phyloP scores from a whole-genome alignment of 2,113 vertebrate genomes.

The Gulo gulo region DNA sequence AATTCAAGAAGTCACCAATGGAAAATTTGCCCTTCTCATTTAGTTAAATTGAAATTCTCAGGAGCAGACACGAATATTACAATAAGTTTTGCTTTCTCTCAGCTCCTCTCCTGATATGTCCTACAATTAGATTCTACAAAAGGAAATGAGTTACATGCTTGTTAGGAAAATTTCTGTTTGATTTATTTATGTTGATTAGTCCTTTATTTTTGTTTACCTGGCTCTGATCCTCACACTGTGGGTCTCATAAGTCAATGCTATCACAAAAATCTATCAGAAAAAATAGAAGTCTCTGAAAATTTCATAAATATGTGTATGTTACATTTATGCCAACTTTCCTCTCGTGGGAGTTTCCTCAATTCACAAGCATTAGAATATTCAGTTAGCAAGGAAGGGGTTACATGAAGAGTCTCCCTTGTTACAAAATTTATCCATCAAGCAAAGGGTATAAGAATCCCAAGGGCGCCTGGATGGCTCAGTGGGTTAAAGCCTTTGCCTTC shows the following conservation, averaged over 20 bases:
- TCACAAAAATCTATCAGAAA: not conserved
- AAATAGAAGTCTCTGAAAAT: not conserved
- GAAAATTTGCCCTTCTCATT: not conserved
- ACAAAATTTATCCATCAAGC: not conserved
- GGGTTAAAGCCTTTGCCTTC: too few relatives aligned
- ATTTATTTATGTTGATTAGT: not conserved
- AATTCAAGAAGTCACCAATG: not conserved
- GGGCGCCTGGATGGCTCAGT: too few relatives aligned
- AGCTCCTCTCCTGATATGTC: not conserved
- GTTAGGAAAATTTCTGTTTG: not conserved
- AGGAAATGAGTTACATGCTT: not conserved
- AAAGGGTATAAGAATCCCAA: not conserved
- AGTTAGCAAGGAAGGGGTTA: not conserved
- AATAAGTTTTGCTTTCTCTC: not conserved
- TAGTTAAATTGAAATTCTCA: not conserved
- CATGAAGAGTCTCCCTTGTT: not conserved
- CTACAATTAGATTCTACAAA: not conserved
- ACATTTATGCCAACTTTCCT: not conserved
- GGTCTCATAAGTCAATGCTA: not conserved
- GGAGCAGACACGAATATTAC: not conserved
- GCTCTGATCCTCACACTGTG: not conserved
- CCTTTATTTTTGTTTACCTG: slow-evolving; percentile 25
- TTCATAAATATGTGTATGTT: not conserved
- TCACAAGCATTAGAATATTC: not conserved
- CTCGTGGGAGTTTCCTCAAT: not conserved